phyloP scores from a whole-genome alignment of 1,140 invertebrate species.

The Drosophila littoralis region DNA sequence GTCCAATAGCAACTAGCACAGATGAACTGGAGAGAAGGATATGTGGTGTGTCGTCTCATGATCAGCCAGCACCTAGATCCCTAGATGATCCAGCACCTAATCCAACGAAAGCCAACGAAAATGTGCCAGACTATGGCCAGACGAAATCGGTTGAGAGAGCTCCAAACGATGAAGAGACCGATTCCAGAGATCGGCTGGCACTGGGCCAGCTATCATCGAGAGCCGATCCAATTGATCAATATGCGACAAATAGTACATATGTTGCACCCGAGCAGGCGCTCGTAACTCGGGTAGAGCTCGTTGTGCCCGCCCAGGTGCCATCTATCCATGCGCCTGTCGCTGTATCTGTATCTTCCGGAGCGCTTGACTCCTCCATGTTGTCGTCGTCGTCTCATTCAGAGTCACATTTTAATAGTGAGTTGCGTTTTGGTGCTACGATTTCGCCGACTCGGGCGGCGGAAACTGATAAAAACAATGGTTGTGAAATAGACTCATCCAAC shows the following conservation, averaged over 20 bases:
- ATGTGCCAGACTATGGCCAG: no score
- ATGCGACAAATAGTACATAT: slow-evolving; percentile 39
- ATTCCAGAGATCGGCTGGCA: not conserved
- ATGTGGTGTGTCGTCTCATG: no score
- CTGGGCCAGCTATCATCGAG: not conserved
- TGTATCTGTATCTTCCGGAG: not conserved
- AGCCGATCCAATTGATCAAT: slow-evolving; percentile 13
- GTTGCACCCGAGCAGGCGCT: slow-evolving; percentile 68
- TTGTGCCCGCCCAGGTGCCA: slow-evolving; percentile 49
- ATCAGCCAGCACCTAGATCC: no score
- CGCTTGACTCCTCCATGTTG: not conserved
- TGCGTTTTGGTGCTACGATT: slow-evolving; percentile 29
- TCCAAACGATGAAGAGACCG: not conserved
- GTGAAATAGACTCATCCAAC: slow-evolving; percentile 69
- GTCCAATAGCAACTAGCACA: not conserved
- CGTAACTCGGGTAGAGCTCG: slow-evolving; percentile 68
- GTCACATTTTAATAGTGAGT: slow-evolving; percentile 3
- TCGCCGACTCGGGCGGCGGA: slow-evolving; percentile 25
- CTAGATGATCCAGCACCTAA: no score
- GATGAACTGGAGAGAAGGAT: no score
- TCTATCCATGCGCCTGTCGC: no score
- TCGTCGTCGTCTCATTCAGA: not conserved
- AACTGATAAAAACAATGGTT: slow-evolving; percentile 72
- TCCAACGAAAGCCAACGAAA: no score
- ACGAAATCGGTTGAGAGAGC: no score